Conservation (phyloP, 2,113 vertebrate species). For the Prinia subflava region DNA sequence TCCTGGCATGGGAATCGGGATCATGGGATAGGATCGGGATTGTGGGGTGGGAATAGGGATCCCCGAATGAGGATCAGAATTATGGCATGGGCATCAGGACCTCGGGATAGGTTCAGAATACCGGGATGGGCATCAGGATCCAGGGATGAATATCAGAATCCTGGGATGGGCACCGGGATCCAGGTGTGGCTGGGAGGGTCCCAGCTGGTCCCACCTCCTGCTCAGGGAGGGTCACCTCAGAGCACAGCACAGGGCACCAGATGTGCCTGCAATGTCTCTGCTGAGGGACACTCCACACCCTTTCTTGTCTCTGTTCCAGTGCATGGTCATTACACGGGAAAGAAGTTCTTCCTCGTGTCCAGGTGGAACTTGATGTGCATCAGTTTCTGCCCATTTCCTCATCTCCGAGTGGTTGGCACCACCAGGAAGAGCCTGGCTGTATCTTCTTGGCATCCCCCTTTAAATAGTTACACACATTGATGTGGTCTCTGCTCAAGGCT, state of each 20-base stretch:
- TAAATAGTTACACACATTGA: background rate
- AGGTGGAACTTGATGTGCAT: background rate
- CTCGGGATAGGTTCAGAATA: no score
- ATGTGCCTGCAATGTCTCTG: background rate
- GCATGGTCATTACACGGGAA: rapidly evolving
- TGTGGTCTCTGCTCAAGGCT: background rate
- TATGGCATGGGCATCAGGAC: rapidly evolving
- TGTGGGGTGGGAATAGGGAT: background rate
- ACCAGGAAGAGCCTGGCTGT: background rate
- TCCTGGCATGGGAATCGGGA: background rate
- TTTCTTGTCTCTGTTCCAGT: background rate
- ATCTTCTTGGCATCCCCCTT: background rate
- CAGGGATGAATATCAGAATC: background rate
- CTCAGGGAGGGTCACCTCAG: background rate
- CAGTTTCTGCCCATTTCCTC: background rate
- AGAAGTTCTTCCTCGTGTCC: background rate
- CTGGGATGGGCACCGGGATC: background rate
- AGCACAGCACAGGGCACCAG: background rate
- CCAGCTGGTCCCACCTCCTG: background rate
- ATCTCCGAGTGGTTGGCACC: background rate
- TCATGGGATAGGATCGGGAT: rapidly evolving
- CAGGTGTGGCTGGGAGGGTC: background rate
- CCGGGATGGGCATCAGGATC: background rate
- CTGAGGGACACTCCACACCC: background rate
- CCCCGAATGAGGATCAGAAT: no score